Percentiles rank a stretch among this genome's conserved stretches.
phyloP scores from a whole-genome alignment of 2,113 vertebrate genomes.

The Oreotragus oreotragus region DNA sequence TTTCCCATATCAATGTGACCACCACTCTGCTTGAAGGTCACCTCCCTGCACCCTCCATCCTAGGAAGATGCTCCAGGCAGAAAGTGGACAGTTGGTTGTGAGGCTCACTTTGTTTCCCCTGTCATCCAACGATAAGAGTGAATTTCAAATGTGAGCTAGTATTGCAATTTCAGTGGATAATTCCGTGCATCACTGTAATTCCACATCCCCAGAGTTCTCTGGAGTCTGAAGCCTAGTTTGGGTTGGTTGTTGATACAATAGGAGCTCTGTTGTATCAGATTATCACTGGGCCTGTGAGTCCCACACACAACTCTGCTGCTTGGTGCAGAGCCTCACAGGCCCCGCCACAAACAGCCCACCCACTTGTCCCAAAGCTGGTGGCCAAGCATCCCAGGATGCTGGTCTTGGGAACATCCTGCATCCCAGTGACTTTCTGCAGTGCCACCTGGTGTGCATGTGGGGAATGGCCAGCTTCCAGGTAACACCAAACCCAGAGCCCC shows the following conservation, averaged over 20 bases:
- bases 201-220: no score
- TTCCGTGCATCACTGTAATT: no score
- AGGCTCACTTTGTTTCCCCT: background rate
- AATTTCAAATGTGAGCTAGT: background rate
- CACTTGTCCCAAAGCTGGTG: background rate
- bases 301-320: background rate
- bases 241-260: background rate
- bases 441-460: background rate
- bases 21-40: background rate
- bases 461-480: background rate
- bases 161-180: no score
- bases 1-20: background rate
- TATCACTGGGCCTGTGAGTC: background rate
- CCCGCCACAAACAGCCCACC: background rate
- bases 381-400: background rate
- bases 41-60: fast-evolving
- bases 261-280: background rate
- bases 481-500: background rate
- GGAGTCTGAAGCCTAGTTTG: background rate
- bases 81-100: background rate
- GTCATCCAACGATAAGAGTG: background rate
- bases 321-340: no score
- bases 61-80: background rate
- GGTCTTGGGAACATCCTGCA: background rate
- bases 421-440: background rate